Conservation (phyloP, 2,888 invertebrate species). For the Nephrotoma guestfalica region DNA sequence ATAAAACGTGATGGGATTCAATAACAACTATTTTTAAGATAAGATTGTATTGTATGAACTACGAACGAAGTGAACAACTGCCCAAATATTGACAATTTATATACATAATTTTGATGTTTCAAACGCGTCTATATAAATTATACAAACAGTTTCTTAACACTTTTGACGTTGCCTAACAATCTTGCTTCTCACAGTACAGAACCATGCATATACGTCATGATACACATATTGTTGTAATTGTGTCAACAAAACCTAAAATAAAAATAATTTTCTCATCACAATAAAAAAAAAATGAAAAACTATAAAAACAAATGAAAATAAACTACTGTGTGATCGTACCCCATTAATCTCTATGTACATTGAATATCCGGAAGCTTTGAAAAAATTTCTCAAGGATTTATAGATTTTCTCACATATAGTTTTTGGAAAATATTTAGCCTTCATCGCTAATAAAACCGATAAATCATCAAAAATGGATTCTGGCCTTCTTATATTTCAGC, state of each 20-base stretch:
- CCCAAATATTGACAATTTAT: not conserved
- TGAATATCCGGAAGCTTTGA: not conserved
- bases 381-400: not conserved
- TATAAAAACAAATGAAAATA: not conserved
- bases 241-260: not conserved
- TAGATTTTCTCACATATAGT: not conserved
- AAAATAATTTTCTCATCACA: not conserved
- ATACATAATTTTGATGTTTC: not conserved
- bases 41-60: not conserved
- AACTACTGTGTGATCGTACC: not conserved
- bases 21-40: not conserved
- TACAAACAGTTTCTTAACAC: not conserved
- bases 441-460: not conserved
- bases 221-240: not conserved
- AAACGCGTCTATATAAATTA: not conserved
- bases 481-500: not conserved
- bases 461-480: not conserved
- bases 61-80: not conserved
- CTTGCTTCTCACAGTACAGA: not conserved
- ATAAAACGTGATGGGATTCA: not conserved
- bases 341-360: not conserved
- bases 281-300: not conserved
- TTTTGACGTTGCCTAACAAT: not conserved
- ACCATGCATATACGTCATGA: not conserved
- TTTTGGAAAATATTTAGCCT: not conserved